phyloP scores from a whole-genome alignment of 1,140 invertebrate genomes.

The Neodiprion virginianus region DNA sequence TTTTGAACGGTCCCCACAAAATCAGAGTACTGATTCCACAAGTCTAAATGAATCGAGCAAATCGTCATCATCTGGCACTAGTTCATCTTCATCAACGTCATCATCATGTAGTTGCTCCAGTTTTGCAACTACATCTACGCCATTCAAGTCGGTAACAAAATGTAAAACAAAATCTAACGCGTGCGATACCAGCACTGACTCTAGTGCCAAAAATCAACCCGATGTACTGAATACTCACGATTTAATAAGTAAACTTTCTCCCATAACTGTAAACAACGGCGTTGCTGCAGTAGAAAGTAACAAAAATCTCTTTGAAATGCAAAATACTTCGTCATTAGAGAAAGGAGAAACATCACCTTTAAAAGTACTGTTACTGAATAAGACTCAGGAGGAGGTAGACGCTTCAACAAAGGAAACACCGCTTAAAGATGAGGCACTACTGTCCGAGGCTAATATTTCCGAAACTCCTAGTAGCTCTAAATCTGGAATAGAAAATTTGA shows the following conservation, averaged over 20 bases:
- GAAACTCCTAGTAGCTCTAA: slow-evolving; percentile 56
- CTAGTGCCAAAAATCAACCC: not conserved
- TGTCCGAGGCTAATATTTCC: slow-evolving; percentile 48
- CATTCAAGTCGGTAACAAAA: slow-evolving; percentile 14
- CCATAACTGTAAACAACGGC: not conserved
- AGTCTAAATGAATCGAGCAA: slow-evolving; percentile 10
- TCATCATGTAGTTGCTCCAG: slow-evolving; percentile 30
- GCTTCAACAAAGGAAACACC: slow-evolving; percentile 46
- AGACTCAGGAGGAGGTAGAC: slow-evolving; percentile 33
- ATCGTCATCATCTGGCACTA: slow-evolving; percentile 33
- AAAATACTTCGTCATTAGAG: not conserved
- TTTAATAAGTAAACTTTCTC: not conserved
- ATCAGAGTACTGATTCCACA: not conserved
- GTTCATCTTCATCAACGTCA: slow-evolving; percentile 35
- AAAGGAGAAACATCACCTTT: slow-evolving; percentile 41
- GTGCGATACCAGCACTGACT: slow-evolving; percentile 30
- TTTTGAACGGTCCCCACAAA: not conserved
- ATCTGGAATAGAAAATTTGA: slow-evolving; percentile 42
- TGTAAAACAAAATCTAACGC: slow-evolving; percentile 30
- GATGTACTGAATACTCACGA: not conserved
- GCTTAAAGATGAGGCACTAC: slow-evolving; percentile 46
- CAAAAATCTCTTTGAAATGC: not conserved
- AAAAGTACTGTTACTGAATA: slow-evolving; percentile 46
- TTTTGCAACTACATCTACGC: slow-evolving; percentile 22
- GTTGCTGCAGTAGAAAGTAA: not conserved